These are phyloP conservation scores for Phycodurus eques DNA, from an alignment of 2,113 vertebrate genomes.

Conservation along the genomic window DNA sequence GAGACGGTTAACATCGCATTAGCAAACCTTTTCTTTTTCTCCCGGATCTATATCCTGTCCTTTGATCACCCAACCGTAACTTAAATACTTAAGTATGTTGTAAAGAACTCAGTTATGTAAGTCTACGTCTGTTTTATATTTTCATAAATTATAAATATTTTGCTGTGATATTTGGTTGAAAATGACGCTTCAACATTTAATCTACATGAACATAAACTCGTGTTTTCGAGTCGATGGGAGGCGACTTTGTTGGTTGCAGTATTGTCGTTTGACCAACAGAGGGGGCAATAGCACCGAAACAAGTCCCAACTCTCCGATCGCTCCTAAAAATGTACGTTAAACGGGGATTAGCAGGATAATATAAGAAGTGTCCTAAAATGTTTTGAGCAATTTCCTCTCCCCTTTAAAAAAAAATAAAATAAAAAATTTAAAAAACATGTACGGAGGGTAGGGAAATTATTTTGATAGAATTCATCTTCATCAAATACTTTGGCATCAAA, in stretches of 20 bases:
- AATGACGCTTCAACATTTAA: neutral
- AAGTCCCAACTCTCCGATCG: neutral
- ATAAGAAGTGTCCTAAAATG: neutral
- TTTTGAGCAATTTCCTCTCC: too few relatives aligned
- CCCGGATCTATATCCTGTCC: slow-evolving; percentile 48
- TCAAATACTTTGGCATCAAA: too few relatives aligned
- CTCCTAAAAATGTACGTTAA: neutral
- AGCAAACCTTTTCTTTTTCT: slow-evolving; percentile 26
- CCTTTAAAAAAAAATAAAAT: too few relatives aligned
- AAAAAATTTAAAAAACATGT: too few relatives aligned
- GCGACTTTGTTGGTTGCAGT: slow-evolving; percentile 6
- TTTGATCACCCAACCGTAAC: neutral
- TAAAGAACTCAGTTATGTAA: neutral
- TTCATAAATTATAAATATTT: neutral
- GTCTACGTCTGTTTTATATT: neutral
- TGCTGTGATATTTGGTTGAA: neutral
- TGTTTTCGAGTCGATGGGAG: neutral
- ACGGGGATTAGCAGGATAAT: too few relatives aligned
- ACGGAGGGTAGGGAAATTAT: too few relatives aligned
- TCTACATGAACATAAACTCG: neutral
- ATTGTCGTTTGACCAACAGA: slow-evolving; percentile 36
- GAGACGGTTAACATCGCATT: slow-evolving; percentile 61
- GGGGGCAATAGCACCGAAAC: slow-evolving; percentile 13
- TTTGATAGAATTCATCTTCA: too few relatives aligned
- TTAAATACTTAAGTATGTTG: neutral